Base-by-base conservation (phyloP, 2,888 invertebrate species). In the Drosophila glabriapex region DNA sequence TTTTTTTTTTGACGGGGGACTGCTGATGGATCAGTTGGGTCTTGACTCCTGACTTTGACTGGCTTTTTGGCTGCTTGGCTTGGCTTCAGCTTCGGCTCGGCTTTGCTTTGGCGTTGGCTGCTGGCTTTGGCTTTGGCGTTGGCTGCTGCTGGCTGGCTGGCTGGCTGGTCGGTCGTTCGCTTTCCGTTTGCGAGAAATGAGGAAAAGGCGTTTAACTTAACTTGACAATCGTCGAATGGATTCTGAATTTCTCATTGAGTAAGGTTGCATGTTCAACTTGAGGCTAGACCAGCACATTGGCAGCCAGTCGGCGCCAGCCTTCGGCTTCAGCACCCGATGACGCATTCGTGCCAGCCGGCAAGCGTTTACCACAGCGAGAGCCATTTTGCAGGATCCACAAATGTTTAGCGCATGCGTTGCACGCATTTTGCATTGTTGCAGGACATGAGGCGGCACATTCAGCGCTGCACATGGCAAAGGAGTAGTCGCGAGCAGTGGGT, bases 191-290 rank as follows among this genome's bases (percentile, higher is more conserved):
- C 74, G 68, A 80, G 78, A 87, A 87, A 82, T 78, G 87, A 79
- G 82, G 76, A 84, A 89, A 82, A 83, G 85, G 83, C 89, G 78
- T 82, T 77, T 85, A 91, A 91, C 89, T 90, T 90, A 90, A 90
- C 90, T 90, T 90, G 90, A 89, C 91, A 90, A 89, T 88, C 87
- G 91, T 87, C 92, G 86, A 91, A 92, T 91, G 91, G 91, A 88
- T 91, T 92, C 90, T 91, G 89, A 91, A 84, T 90, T 92, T 89
- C 82, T 81, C 89, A 87, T 92, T 92, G 92, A 87, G 91, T 81
- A 91, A 92, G 92, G 92, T 91, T 92, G 80, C 76, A 61, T 66
- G 66, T 76, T 73, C 56, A 68, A 77, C 78, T 81, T 68, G 59
- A 64, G 73, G 64, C 74, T 66, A 61, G 76, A 65, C 58, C 22